Conservation (phyloP, 2,888 invertebrate genomes). For the Epistrophella euchroma region DNA sequence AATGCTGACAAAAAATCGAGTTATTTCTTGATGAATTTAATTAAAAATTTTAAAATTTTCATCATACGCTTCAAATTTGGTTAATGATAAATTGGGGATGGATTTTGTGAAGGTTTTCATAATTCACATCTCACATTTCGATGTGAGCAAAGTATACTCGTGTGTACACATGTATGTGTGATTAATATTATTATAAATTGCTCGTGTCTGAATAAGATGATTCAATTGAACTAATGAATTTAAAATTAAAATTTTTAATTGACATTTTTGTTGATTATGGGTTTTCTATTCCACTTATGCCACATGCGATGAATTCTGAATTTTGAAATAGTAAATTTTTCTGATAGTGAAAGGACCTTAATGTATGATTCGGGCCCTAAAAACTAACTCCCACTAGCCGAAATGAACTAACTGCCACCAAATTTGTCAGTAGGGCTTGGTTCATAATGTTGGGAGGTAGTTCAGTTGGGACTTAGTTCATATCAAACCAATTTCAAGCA, state of each 20-base stretch:
- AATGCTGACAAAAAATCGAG: neutral
- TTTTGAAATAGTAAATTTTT: no score
- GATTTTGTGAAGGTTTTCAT: neutral
- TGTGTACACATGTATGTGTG: neutral
- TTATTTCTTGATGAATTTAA: constrained; percentile 42
- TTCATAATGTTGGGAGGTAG: no score
- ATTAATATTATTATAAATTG: neutral
- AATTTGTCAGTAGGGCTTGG: no score
- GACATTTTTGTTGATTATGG: neutral
- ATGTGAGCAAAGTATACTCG: neutral
- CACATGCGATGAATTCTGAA: neutral
- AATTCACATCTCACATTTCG: neutral
- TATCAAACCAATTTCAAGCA: no score
- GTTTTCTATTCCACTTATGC: neutral
- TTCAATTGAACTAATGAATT: neutral
- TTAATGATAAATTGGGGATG: neutral
- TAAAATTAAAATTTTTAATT: neutral
- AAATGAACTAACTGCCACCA: no score
- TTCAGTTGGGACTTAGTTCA: no score
- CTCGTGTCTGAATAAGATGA: neutral
- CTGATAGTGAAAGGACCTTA: no score
- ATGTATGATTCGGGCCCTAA: no score
- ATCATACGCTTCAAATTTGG: constrained; percentile 8
- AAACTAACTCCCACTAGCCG: no score
- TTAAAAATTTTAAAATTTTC: constrained; percentile 40